Evolutionary conservation across 1,140 invertebrate species (phyloP).

Genomic region (Helicoverpa armigera): DNA sequence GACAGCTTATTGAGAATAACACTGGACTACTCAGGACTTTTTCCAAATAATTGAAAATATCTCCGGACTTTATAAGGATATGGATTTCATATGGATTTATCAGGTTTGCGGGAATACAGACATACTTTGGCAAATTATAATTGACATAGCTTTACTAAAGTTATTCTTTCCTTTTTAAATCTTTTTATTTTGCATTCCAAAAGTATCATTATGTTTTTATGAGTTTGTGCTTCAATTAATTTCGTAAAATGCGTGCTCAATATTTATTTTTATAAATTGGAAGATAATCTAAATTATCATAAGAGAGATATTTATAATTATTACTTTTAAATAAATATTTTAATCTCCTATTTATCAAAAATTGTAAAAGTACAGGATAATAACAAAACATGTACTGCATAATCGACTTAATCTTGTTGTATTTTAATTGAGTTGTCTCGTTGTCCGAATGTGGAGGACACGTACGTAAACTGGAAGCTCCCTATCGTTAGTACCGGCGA

Average conservation of each 20-base stretch:
- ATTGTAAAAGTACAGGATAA: conserved; percentile 10
- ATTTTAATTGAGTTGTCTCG: neutral
- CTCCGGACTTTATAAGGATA: conserved; percentile 34
- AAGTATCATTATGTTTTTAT: neutral
- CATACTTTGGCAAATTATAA: conserved; percentile 29
- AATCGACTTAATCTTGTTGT: conserved; percentile 9
- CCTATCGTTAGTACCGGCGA: neutral
- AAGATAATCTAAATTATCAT: conserved; percentile 13
- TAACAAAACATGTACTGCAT: neutral
- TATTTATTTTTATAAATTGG: conserved; percentile 3
- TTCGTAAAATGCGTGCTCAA: conserved; percentile 4
- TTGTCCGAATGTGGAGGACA: conserved; percentile 11
- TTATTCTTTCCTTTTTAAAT: neutral
- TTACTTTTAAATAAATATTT: conserved; percentile 4
- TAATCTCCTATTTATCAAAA: neutral
- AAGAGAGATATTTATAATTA: neutral
- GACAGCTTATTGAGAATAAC: conserved; percentile 34
- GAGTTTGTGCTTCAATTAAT: neutral
- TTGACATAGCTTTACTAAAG: conserved; percentile 26
- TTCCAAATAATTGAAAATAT: conserved; percentile 36
- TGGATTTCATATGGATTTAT: conserved; percentile 35
- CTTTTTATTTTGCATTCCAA: conserved; percentile 26
- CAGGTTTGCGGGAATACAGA: conserved; percentile 37
- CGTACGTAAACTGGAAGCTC: neutral
- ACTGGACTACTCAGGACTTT: conserved; percentile 38